Base-by-base conservation (phyloP, 2,797 vertebrate genomes). In the Prionace glauca region DNA sequence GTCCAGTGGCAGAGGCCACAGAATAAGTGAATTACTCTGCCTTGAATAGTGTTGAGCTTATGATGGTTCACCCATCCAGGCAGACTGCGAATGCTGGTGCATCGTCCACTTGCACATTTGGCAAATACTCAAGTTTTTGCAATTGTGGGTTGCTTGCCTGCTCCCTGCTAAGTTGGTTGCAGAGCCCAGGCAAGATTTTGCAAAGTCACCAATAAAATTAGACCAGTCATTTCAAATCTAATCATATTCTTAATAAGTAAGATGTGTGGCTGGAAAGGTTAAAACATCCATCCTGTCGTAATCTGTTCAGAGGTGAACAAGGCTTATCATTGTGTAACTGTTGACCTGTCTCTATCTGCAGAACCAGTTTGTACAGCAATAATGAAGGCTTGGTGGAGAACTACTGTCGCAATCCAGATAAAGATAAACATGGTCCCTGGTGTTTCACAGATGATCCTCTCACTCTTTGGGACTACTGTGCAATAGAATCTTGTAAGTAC, bases 351-450 rank as follows among this genome's bases (percentile, higher is more conserved):
- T n/a, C 18, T 24, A 11, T 41, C 20, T 26, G 90, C 90, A 92
- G 90, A 69, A 36, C 36, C 29, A 77, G 22, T 10, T 18, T 22
- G 29, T 36, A 56, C 29, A 50, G 97, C 96, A 97, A 98, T 97
- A 97, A 97, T 79, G 98, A 98, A 95, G 98, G 98, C 96, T 97
- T 98, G 96, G 98, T 98, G 96, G 98, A 97, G 96, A 99, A 98
- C 97, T 98, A 98, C 97, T 99, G 99, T 97, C 98, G 99, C 96
- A 99, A 99, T 97, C 99, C 99, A 74, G 99, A 99, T 96, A 98
- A 98, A 95, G 99, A 99, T 97, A 98, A 98, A 96, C 99, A 99
- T 0, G 99, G 99, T 16, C 99, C 98, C 60, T 99, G 99, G 99
- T 99, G 99, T 97, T 99, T 99, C 97, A 99, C 99, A 60, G 99